phyloP scores from a whole-genome alignment of 1,140 invertebrate genomes.

The Paramacrobiotus metropolitanus region DNA sequence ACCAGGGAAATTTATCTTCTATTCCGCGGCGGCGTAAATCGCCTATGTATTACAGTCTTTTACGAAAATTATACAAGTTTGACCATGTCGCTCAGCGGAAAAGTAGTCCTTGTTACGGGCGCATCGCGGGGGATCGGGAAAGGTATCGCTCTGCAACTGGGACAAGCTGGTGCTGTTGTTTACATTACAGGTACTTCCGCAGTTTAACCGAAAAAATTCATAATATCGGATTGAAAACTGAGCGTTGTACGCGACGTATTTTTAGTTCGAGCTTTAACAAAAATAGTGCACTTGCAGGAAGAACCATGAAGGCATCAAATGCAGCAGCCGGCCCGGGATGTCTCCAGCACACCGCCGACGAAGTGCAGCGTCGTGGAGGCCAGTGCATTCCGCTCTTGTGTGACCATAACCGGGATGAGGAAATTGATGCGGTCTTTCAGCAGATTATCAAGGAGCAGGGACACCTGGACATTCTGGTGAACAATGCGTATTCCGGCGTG shows the following conservation, averaged over 20 bases:
- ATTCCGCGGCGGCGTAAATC: no score
- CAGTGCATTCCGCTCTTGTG: conserved; percentile 21
- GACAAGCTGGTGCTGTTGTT: background rate
- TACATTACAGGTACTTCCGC: background rate
- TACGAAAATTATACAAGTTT: no score
- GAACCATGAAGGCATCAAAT: no score
- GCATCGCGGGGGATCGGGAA: background rate
- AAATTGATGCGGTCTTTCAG: conserved; percentile 24
- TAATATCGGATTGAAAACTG: no score
- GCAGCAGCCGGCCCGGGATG: background rate
- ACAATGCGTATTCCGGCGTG: conserved; percentile 27
- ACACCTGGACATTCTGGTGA: conserved; percentile 25
- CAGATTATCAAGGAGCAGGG: conserved; percentile 22
- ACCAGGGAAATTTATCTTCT: no score
- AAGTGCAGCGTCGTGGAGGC: conserved; percentile 17
- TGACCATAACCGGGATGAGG: conserved; percentile 24
- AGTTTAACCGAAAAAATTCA: no score
- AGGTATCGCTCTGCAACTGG: background rate
- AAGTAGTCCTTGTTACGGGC: background rate
- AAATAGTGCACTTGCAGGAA: no score
- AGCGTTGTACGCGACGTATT: no score
- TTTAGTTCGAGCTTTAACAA: no score
- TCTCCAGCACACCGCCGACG: background rate
- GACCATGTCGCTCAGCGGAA: background rate
- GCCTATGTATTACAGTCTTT: no score